A percentile compares a stretch with the other conserved stretches of the same genome.
Evolutionary conservation across 2,113 vertebrate genomes (phyloP).

Genomic region (Gavialis gangeticus): DNA sequence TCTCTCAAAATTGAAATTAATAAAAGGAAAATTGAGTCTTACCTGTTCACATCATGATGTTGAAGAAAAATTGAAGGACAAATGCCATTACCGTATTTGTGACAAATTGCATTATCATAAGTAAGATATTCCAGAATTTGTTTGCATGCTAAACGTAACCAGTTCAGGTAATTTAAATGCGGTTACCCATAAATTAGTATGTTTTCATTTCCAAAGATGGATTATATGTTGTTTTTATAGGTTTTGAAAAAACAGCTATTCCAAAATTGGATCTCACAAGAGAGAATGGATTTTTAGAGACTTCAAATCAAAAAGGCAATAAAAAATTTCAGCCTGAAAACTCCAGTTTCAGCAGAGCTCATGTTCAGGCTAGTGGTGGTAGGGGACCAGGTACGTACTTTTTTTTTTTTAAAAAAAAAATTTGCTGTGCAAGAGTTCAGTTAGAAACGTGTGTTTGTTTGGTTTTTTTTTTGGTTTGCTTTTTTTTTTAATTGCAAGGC

Average conservation of each 20-base stretch:
- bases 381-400: constrained; percentile 85
- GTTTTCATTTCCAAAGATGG: not conserved
- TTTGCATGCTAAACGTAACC: too few relatives aligned
- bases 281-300: constrained; percentile 85
- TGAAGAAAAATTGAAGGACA: not conserved
- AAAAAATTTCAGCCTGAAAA: constrained; percentile 80
- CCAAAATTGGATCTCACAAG: constrained; percentile 81
- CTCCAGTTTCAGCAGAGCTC: constrained; percentile 80
- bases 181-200: not conserved
- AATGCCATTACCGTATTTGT: not conserved
- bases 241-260: constrained; percentile 68
- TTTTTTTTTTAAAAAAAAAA: not conserved
- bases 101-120: not conserved
- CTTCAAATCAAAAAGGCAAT: constrained; percentile 74
- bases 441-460: too few relatives aligned
- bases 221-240: constrained; percentile 55
- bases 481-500: not conserved
- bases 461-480: too few relatives aligned
- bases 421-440: too few relatives aligned
- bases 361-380: constrained; percentile 82
- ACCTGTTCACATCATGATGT: not conserved
- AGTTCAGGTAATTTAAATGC: not conserved
- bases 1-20: not conserved
- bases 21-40: not conserved
- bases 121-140: not conserved